Conservation (phyloP, 2,113 vertebrate genomes). For the Strigops habroptila region DNA sequence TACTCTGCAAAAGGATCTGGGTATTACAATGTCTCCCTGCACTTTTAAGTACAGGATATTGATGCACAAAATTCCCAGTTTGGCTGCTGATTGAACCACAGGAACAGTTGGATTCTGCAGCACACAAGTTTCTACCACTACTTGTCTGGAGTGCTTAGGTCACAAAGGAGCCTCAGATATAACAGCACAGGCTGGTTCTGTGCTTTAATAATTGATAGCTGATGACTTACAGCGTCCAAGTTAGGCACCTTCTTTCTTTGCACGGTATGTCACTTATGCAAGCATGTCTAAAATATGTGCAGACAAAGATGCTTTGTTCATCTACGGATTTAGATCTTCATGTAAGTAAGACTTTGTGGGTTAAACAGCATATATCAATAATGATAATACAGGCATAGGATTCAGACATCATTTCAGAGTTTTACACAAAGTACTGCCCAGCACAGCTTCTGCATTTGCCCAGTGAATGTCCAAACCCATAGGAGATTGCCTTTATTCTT, state of each 20-base stretch:
- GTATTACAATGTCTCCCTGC: not conserved
- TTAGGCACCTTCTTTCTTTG: not conserved
- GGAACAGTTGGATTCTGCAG: not conserved
- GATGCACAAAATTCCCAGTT: not conserved
- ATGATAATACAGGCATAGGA: not conserved
- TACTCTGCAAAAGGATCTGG: not conserved
- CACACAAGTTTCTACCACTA: not conserved
- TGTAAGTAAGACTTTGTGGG: not conserved
- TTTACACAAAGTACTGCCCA: not conserved
- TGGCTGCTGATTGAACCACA: not conserved
- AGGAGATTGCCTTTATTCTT: not conserved
- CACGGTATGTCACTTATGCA: rapidly evolving
- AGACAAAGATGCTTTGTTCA: not conserved
- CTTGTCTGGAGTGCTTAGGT: not conserved
- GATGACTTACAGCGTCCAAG: not conserved
- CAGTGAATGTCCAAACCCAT: not conserved
- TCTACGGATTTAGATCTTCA: not conserved
- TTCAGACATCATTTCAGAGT: not conserved
- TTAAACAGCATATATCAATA: not conserved
- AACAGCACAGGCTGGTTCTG: not conserved
- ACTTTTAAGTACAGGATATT: not conserved
- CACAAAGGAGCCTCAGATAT: not conserved
- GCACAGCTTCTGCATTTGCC: not conserved
- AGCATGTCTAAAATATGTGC: not conserved
- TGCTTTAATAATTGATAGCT: not conserved